Evolutionary conservation across 1,140 invertebrate genomes (phyloP), one percentile per base, ranked within the genome.

Genomic region (Cryptotermes secundus): DNA sequence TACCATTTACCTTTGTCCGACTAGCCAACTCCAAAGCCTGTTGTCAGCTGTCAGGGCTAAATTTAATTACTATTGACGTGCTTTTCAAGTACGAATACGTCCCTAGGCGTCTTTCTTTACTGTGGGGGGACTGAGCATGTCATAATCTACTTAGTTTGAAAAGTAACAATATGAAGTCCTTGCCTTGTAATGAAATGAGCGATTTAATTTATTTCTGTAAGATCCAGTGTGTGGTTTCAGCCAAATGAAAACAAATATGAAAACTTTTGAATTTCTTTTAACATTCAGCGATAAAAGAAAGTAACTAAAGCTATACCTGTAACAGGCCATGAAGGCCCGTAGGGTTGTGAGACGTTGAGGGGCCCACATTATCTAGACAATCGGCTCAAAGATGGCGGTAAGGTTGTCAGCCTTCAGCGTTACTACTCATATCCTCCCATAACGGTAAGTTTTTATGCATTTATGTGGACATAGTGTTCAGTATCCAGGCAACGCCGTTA

Each of bases 51-150:
- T 72, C 59, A 72, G 31, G 59, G 59, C 59, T 72, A 31, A 72
- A 72, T 72, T n/a, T 72, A 72, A 72, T 72, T 72, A 72, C 31
- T 72, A 72, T 72, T 72, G 59, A 72, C 59, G 59, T 6, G 26
- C 59, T n/a, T 72, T 72, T 31, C 59, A 72, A 72, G 59, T 72
- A 72, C 59, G 26, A 72, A 72, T n/a, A n/a, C 59, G 7, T 72
- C 59, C 31, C 59, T 72, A 72, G 59, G 59, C 59, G n/a, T 72
- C 59, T n/a, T 72, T 31, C 26, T n/a, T 12, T 14, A 59, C 53
- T 6, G 53, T 59, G 53, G 26, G 59, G 12, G 4, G 59, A n/a
- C n/a, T 72, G n/a, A 72, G 1, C 59, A 72, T n/a, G 59, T 72
- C 59, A 72, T 72, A 7, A 31, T n/a, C 26, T 72, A 65, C 14